Conservation (phyloP, 2,113 vertebrate species). For the Dasyurus viverrinus region DNA sequence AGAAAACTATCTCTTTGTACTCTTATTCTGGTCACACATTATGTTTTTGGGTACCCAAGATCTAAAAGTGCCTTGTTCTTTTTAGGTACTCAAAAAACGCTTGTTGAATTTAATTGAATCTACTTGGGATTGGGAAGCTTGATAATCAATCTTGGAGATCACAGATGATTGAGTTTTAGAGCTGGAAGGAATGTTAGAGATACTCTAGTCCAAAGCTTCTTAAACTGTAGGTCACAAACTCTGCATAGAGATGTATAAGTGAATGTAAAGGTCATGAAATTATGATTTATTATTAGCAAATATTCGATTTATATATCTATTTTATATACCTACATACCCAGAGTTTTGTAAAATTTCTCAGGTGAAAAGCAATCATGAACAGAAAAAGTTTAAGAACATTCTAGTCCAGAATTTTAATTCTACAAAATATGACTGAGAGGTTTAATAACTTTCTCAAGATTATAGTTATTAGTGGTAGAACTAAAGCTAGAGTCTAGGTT, state of each 20-base stretch:
- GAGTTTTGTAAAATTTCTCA: no score
- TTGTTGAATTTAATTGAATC: not conserved
- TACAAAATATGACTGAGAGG: not conserved
- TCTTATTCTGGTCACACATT: not conserved
- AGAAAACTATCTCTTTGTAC: not conserved
- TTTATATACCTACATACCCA: no score
- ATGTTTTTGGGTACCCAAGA: not conserved
- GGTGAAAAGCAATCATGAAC: no score
- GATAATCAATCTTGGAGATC: not conserved
- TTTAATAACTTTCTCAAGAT: not conserved
- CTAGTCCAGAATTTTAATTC: not conserved
- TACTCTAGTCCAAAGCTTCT: not conserved
- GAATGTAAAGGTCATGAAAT: no score
- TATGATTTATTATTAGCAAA: no score
- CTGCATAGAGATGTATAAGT: no score
- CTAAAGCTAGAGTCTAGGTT: not conserved
- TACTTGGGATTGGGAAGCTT: conserved; percentile 23
- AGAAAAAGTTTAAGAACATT: no score
- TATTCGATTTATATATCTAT: no score
- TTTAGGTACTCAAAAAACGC: not conserved
- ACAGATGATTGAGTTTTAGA: not conserved
- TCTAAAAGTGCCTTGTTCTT: not conserved
- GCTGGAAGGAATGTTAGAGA: not conserved
- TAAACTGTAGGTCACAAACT: no score
- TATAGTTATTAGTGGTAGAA: not conserved